Evolutionary conservation across 1,140 invertebrate genomes (phyloP), one percentile per base, ranked within the genome.

Genomic region (Grapholita molesta): DNA sequence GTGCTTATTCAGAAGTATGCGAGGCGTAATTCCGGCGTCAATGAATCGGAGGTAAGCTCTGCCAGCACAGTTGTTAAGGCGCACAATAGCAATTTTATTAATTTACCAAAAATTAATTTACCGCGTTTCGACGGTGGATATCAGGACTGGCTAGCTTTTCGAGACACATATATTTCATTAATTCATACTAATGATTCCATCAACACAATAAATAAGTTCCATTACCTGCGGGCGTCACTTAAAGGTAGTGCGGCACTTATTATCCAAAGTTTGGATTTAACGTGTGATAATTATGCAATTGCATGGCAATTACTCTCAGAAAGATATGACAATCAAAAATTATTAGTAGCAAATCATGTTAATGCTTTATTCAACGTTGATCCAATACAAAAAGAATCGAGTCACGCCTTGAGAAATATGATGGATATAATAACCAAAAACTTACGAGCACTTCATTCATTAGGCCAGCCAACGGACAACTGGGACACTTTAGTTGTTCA

Each of bases 221-320:
- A 82, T 67, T 81, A 84, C 74, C 67, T 81, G 52, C 70, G 61
- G 55, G 70, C 77, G 12, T 75, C 66, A 30, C 66, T 83, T 4
- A 73, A 73, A 25, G 73, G 70, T 32, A 68, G 70, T 42, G 74
- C 82, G 0, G 8, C 25, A 28, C 21, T 57, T 23, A 57, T 57
- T 3, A 28, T 57, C 5, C 21, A 57, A 12, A 25, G 21, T 25
- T 23, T 57, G 3, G 25, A 57, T 23, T 15, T 57, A 5, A 25
- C 21, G 3, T 12, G 18, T 12, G 53, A 57, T 1, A 57, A 57
- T 23, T 57, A 57, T 57, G 3, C 21, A 12, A 57, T 28, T 23
- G 53, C 53, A 12, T 57, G 53, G 53, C 21, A 57, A 21, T 12
- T 57, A 7, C 25, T 57, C 9, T 57, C 21, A 2, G 25, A 57